phyloP scores from a whole-genome alignment of 2,113 vertebrate species.

The Cisticola juncidis region DNA sequence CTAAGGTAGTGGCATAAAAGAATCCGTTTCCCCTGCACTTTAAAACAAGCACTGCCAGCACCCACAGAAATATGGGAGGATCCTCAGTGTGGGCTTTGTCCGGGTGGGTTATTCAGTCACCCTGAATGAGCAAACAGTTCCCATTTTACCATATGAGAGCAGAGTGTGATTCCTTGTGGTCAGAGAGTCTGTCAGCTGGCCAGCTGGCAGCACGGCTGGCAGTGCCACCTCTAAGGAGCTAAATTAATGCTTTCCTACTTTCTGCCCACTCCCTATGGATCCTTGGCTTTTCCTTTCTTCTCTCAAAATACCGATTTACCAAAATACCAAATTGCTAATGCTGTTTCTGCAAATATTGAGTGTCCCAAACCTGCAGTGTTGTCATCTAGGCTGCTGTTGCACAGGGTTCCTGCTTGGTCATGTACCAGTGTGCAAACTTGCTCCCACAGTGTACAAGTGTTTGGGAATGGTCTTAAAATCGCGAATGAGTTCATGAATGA shows the following conservation, averaged over 20 bases:
- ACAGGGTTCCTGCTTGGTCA: background rate
- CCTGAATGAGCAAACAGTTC: background rate
- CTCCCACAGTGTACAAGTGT: background rate
- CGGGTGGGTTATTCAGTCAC: background rate
- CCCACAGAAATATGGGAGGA: background rate
- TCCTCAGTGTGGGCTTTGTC: background rate
- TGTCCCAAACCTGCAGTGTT: background rate
- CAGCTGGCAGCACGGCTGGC: background rate
- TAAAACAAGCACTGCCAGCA: rapidly evolving
- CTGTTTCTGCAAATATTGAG: background rate
- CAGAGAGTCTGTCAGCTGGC: background rate
- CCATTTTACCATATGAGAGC: background rate
- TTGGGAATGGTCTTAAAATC: background rate
- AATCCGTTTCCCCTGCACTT: background rate
- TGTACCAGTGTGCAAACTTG: background rate
- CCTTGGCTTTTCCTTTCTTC: background rate
- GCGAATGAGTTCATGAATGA: background rate
- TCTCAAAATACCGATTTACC: background rate
- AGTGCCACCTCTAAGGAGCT: background rate
- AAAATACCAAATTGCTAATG: background rate
- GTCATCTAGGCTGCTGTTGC: background rate
- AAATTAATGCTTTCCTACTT: background rate
- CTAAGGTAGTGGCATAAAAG: background rate
- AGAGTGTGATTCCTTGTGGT: background rate
- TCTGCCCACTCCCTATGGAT: background rate